Conservation (phyloP, 2,113 vertebrate genomes). For the Chlorocebus sabaeus region DNA sequence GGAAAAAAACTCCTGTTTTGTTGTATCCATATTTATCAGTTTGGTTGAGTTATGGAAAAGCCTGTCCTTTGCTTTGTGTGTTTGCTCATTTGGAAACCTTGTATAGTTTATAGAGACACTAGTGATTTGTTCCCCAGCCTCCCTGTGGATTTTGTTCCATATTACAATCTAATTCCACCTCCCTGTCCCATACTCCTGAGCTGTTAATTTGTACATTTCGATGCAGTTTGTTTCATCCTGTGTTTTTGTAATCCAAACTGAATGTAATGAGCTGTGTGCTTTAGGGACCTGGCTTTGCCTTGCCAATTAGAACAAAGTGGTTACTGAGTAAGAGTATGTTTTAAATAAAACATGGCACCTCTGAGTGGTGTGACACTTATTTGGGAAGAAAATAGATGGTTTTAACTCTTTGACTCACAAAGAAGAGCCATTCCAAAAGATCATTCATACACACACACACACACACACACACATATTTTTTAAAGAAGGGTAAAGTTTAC, state of each 20-base stretch:
- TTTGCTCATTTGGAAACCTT: conserved; percentile 83
- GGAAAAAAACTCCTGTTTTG: conserved; percentile 48
- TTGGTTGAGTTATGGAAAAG: conserved; percentile 81
- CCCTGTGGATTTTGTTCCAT: conserved; percentile 82
- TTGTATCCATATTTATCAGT: conserved; percentile 73
- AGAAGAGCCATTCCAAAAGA: conserved; percentile 54
- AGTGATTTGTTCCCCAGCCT: conserved; percentile 81
- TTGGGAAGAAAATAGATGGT: conserved; percentile 73
- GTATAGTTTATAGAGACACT: conserved; percentile 80
- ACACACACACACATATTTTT: background rate
- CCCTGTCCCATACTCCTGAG: conserved; percentile 79
- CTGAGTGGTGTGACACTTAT: conserved; percentile 71
- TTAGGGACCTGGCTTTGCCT: conserved; percentile 85
- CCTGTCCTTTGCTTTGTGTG: conserved; percentile 73
- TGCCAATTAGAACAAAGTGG: conserved; percentile 88
- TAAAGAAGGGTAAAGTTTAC: conserved; percentile 33
- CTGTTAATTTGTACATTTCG: conserved; percentile 87
- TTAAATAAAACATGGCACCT: conserved; percentile 89
- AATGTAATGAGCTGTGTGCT: conserved; percentile 87
- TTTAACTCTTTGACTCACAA: conserved; percentile 80
- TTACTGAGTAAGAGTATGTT: conserved; percentile 85
- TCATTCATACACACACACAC: background rate
- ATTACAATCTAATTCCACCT: conserved; percentile 84
- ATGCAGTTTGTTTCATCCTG: conserved; percentile 86
- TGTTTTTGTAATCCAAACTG: conserved; percentile 89